Base-by-base conservation (phyloP, 2,888 invertebrate genomes). In the Mesopsocus fuscifrons region DNA sequence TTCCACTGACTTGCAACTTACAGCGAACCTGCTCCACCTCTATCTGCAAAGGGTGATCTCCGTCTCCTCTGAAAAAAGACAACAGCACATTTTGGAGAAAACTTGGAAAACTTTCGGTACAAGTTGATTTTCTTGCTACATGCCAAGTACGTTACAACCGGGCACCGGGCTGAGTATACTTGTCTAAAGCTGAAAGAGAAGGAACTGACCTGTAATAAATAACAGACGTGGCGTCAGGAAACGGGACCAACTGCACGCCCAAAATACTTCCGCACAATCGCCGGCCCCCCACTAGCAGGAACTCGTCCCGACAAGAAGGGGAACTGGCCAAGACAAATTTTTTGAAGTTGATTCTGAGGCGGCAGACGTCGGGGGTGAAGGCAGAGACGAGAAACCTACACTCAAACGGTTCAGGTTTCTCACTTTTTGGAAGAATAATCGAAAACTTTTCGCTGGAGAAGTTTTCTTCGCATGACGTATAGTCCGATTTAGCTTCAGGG, bases 251-350 rank as follows among this genome's bases (percentile, higher is more conserved):
- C 5, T 21, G 38, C n/a, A 13, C 13, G 5, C 38, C 38, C 18
- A 18, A 18, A 20, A 38, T 20, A 38, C 38, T 38, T 15, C 38
- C 38, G 38, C 38, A 38, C n/a, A 38, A n/a, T 20, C 20, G 15
- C 38, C 20, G n/a, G 4, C 4, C 21, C 16, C 38, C 38, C 15
- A 38, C 11, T 20, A 18, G 15, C 21, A 38, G 20, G 20, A 18
- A 38, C 20, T 38, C 17, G n/a, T 17, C 21, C 11, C 5, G 5
- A 20, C 38, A 38, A 18, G 17, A 17, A 6, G 16, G 16, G 5
- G 6, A 17, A 17, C 18, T 38, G 15, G 9, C n/a, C 3, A 38
- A 11, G 4, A 13, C 3, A 18, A 38, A 38, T 38, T 21, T 15
- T 18, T 20, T 38, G 21, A 38, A 38, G n/a, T 15, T 38, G n/a